phyloP scores from a whole-genome alignment of 2,113 vertebrate genomes.

The Helogale parvula region DNA sequence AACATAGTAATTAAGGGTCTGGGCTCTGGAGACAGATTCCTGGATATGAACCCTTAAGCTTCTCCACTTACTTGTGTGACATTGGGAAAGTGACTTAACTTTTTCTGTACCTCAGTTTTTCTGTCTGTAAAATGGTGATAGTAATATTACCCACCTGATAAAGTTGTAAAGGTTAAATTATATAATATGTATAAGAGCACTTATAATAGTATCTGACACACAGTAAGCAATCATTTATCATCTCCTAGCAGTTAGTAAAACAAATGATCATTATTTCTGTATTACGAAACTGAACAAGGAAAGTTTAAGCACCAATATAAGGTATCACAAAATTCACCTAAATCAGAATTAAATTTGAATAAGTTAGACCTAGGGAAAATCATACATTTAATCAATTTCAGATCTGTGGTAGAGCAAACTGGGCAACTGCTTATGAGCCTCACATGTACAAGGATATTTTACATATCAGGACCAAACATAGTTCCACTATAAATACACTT shows the following conservation, averaged over 20 bases:
- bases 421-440: neutral
- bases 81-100: constrained; percentile 33
- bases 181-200: neutral
- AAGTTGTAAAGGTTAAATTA: neutral
- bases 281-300: constrained; percentile 26
- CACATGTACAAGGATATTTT: neutral
- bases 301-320: constrained; percentile 29
- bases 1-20: constrained; percentile 4
- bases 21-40: constrained; percentile 7
- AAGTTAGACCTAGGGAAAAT: constrained; percentile 47
- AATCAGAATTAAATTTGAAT: constrained; percentile 54
- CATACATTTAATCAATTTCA: constrained; percentile 51
- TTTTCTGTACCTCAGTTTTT: constrained; percentile 62
- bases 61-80: constrained; percentile 53
- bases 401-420: neutral
- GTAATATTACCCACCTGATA: neutral
- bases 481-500: neutral
- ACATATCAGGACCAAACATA: neutral
- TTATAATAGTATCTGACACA: neutral
- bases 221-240: neutral
- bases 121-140: constrained; percentile 18
- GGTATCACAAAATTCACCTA: neutral
- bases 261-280: constrained; percentile 38
- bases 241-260: constrained; percentile 7
- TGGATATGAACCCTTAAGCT: neutral